Percentiles rank a stretch among this genome's conserved stretches.
phyloP scores from a whole-genome alignment of 1,140 invertebrate species.

The Asbolus verrucosus region DNA sequence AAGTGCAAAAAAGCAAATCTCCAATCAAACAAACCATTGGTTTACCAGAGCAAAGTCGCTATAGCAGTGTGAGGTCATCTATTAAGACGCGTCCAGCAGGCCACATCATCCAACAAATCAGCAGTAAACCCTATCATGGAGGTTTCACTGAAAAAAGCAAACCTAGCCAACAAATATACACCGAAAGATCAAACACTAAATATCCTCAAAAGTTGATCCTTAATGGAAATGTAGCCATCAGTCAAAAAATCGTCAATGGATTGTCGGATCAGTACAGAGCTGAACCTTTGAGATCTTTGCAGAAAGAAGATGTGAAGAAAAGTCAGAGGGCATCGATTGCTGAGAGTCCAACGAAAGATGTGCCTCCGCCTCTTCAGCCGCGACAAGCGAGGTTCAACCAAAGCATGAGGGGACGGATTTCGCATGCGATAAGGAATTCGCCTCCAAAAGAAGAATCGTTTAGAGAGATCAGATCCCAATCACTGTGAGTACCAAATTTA shows the following conservation, averaged over 20 bases:
- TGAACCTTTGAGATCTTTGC: slow-evolving; percentile 56
- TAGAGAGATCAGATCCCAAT: slow-evolving; percentile 50
- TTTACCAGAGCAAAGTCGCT: slow-evolving; percentile 56
- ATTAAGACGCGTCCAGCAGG: slow-evolving; percentile 55
- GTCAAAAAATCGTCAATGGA: slow-evolving; percentile 61
- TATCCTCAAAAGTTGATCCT: slow-evolving; percentile 64
- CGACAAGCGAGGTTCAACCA: slow-evolving; percentile 63
- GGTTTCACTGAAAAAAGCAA: slow-evolving; percentile 49
- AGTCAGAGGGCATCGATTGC: slow-evolving; percentile 53
- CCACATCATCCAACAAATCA: slow-evolving; percentile 59
- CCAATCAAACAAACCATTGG: slow-evolving; percentile 59
- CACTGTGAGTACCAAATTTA: slow-evolving; percentile 61
- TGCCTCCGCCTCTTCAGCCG: slow-evolving; percentile 62
- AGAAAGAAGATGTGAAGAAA: slow-evolving; percentile 42
- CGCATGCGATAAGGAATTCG: slow-evolving; percentile 48
- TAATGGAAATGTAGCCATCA: slow-evolving; percentile 66
- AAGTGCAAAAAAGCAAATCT: slow-evolving; percentile 56
- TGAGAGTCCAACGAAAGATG: slow-evolving; percentile 54
- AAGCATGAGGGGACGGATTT: slow-evolving; percentile 62
- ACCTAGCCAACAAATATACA: slow-evolving; percentile 57
- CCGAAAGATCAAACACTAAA: slow-evolving; percentile 57
- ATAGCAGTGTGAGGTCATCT: slow-evolving; percentile 52
- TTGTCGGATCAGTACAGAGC: slow-evolving; percentile 56
- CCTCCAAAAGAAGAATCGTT: slow-evolving; percentile 53
- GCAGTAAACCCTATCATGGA: slow-evolving; percentile 55